phyloP scores from a whole-genome alignment of 1,140 invertebrate genomes.

The Schlechtendalia chinensis region DNA sequence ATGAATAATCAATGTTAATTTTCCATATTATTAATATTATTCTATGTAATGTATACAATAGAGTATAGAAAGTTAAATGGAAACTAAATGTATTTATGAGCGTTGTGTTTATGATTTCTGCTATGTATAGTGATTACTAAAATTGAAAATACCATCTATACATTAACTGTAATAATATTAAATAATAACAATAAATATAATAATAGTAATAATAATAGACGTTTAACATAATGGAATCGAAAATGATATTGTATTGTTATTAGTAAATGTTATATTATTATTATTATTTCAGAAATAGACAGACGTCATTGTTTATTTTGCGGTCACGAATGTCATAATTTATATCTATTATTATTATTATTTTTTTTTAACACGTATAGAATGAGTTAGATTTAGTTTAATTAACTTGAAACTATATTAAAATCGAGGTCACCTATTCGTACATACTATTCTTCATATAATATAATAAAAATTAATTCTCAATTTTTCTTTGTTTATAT shows the following conservation, averaged over 20 bases:
- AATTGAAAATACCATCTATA: not conserved
- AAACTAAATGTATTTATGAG: not conserved
- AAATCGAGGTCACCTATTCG: too few relatives aligned
- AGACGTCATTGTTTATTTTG: slow-evolving; percentile 20
- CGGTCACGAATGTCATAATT: slow-evolving; percentile 1
- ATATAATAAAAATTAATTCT: too few relatives aligned
- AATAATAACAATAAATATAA: slow-evolving; percentile 10
- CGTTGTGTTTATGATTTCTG: not conserved
- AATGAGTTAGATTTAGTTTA: too few relatives aligned
- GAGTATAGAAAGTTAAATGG: too few relatives aligned
- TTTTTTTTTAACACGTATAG: too few relatives aligned
- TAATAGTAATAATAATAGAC: slow-evolving; percentile 6
- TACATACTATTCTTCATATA: too few relatives aligned
- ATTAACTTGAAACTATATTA: too few relatives aligned
- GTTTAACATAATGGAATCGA: not conserved
- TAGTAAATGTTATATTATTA: slow-evolving; percentile 12
- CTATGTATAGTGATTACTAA: not conserved
- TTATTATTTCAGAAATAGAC: not conserved
- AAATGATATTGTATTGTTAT: not conserved
- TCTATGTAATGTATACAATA: too few relatives aligned
- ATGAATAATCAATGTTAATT: too few relatives aligned
- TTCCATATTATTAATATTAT: too few relatives aligned
- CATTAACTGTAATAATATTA: not conserved
- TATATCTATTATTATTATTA: not conserved
- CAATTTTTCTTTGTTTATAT: too few relatives aligned